Evolutionary conservation across 2,797 vertebrate species (phyloP).

Genomic region (Pristis pectinata): DNA sequence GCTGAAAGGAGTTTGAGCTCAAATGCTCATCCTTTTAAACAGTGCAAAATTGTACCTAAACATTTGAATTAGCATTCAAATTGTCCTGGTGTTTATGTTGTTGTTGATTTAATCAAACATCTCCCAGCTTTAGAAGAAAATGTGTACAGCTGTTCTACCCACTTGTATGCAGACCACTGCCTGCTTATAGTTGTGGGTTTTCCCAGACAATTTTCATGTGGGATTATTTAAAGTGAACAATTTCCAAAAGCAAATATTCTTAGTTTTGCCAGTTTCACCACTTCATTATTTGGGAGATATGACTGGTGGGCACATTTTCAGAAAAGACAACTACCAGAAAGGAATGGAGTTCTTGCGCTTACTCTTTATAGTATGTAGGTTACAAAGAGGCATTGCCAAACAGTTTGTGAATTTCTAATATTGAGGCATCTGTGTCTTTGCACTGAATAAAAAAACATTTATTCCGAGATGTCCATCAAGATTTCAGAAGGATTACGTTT

Average conservation of each 20-base stretch:
- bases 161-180: too few species aligned
- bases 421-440: not conserved
- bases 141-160: too few species aligned
- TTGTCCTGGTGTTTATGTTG: not conserved
- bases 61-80: not conserved
- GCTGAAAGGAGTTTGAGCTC: not conserved
- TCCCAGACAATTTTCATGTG: not conserved
- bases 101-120: not conserved
- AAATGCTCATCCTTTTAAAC: not conserved
- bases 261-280: not conserved
- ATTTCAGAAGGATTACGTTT: not conserved
- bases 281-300: not conserved
- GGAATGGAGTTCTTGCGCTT: not conserved
- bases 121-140: not conserved
- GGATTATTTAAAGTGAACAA: not conserved
- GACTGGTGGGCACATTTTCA: not conserved
- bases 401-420: not conserved
- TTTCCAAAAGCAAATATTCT: not conserved
- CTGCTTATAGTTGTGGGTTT: too few species aligned
- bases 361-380: not conserved
- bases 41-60: not conserved
- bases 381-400: not conserved
- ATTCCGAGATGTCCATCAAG: not conserved
- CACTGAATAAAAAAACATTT: not conserved
- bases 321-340: not conserved